These are phyloP conservation scores for Trichopria drosophilae DNA, from an alignment of 2,888 invertebrate species.

Conservation along the genomic window DNA sequence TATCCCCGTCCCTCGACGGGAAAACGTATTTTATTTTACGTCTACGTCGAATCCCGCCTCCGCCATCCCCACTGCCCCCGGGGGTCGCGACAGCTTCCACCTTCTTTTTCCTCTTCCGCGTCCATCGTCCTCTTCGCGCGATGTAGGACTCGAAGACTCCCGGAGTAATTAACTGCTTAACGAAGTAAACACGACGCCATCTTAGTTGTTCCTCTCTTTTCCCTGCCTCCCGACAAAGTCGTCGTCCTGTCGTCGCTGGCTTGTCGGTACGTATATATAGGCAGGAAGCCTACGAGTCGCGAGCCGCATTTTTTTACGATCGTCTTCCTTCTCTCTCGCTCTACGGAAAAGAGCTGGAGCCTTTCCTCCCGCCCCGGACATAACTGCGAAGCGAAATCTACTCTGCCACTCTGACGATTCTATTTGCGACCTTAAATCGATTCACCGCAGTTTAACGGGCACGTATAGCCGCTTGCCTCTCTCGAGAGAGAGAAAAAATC, in stretches of 20 bases:
- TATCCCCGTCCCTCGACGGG: conserved; percentile 37
- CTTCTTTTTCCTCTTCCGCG: conserved; percentile 29
- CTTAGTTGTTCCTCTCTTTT: conserved; percentile 46
- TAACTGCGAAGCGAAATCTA: conserved; percentile 25
- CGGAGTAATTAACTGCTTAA: conserved; percentile 59
- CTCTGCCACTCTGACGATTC: conserved; percentile 45
- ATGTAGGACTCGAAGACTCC: conserved; percentile 49
- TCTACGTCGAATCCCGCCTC: too few species aligned
- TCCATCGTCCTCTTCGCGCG: conserved; percentile 45
- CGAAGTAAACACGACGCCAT: conserved; percentile 59
- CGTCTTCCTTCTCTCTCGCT: not conserved
- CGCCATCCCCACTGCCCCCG: conserved; percentile 37
- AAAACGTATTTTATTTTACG: conserved; percentile 37
- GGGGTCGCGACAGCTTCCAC: conserved; percentile 5
- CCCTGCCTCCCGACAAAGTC: conserved; percentile 28
- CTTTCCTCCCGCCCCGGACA: conserved; percentile 6
- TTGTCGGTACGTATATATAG: too few species aligned
- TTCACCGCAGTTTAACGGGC: conserved; percentile 39
- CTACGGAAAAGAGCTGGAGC: conserved; percentile 5
- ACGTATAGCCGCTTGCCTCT: conserved; percentile 30
- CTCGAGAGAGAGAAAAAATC: not conserved
- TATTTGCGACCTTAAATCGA: conserved; percentile 52
- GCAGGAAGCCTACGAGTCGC: conserved; percentile 35
- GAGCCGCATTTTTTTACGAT: conserved; percentile 37
- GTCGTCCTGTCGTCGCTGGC: conserved; percentile 19